Base-by-base conservation (phyloP, 1,140 invertebrate species). In the Trypoxylus dichotomus region DNA sequence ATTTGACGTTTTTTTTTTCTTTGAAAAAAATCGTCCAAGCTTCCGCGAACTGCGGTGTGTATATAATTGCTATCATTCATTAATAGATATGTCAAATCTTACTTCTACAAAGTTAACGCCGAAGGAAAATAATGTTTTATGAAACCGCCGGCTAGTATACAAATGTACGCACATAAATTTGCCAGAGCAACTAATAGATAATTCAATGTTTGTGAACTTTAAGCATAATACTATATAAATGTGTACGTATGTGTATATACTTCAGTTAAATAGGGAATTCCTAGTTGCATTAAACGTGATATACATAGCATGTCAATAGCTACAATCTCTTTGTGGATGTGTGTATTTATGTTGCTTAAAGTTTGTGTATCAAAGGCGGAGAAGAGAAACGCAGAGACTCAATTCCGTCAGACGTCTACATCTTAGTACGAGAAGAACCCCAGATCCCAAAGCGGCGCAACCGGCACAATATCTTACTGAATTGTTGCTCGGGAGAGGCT, bases 301-400 rank as follows among this genome's bases (percentile, higher is more conserved):
- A 73, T 47, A 77, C 60, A 68, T 68, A 68, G 21, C 58, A 78
- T 78, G 77, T 80, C 79, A 80, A 80, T 80, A 80, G 77, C 77
- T 78, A 80, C 77, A 79, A 80, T 80, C 79, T 80, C 79, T 80
- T 80, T 80, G 79, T 80, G 71, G 75, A 76, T 74, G 79, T 79
- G 79, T 80, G 77, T 79, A 79, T 80, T 80, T 80, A 79, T 77
- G 79, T 80, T 80, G 79, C 79, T 80, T 80, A 80, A 80, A 80
- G 76, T 80, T 78, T 80, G 68, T 79, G 74, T 77, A 79, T 80
- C 79, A 80, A 80, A 80, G 79, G 74, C 54, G 60, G 60, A 79
- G 60, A 79, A 29, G 60, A 68, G 60, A 29, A 68, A 68, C 60
- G 21, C 19, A 68, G 60, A 68, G 21, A 29, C 77, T 80, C 75